Base-by-base conservation (phyloP, 2,113 vertebrate species). In the Pao palembangensis region DNA sequence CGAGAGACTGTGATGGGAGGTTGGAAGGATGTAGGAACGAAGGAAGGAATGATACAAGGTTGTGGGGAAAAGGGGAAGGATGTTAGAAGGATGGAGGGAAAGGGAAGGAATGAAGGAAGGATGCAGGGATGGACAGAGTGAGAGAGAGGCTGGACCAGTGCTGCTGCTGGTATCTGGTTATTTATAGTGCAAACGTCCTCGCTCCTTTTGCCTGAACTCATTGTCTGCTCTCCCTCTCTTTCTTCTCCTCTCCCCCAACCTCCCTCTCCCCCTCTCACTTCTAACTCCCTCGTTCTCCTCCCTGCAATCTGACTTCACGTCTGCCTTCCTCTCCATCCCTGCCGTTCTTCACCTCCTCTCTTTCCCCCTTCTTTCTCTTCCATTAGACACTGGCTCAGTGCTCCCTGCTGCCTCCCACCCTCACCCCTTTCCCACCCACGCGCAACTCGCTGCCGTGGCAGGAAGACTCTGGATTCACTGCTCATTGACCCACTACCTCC, bases 141-240 rank as follows among this genome's bases (percentile, higher is more conserved):
- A 54, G 53, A 44, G 55, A 48, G 69, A 58, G 52, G 64, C 44
- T 68, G 47, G 65, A 38, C 47, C 71, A 78, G 65, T 55, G 66
- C 60, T 80, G 76, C 71, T 76, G 77, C 77, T 73, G 63, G 74
- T 78, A 62, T 78, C 61, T 65, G 44, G 83, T 78, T 85, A 85
- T 82, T 85, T 80, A 82, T 85, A 82, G 79, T 78, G 73, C 41
- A 78, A 76, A 80, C 71, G 74, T 77, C 60, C 68, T 51, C 62
- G 55, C 79, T 81, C 57, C 71, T 84, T 75, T 84, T 75, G 75
- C 80, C 77, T 80, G 72, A 78, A 80, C 73, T 82, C 77, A 76
- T 82, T 80, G 76, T 80, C 76, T 84, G 61, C 67, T 12, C 34
- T 38, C 79, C 61, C 67, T 69, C 63, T 75, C 73, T 67, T 51